Evolutionary conservation across 2,797 vertebrate genomes (phyloP).

Genomic region (Alfaro cultratus): DNA sequence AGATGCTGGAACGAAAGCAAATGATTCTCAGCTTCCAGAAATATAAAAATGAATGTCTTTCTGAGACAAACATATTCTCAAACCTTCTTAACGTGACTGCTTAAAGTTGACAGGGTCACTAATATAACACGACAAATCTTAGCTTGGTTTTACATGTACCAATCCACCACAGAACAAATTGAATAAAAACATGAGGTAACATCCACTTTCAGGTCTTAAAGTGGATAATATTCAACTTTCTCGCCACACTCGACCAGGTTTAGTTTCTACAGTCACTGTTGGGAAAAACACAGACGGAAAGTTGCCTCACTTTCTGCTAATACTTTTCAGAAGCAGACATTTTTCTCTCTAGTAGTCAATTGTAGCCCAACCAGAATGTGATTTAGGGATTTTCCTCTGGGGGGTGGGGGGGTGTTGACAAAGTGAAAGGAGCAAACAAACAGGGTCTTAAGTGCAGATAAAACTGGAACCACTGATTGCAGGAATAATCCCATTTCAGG

Average conservation of each 20-base stretch:
- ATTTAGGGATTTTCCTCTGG: neutral
- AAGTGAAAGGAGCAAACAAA: neutral
- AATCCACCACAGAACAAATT: neutral
- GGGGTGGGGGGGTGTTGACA: neutral
- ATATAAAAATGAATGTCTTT: neutral
- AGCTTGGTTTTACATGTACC: neutral
- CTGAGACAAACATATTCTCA: neutral
- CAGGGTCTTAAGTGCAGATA: neutral
- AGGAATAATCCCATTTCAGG: neutral
- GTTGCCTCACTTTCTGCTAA: neutral
- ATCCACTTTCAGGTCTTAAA: neutral
- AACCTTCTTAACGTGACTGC: neutral
- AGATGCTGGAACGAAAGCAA: neutral
- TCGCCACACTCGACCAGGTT: neutral
- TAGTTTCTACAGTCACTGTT: neutral
- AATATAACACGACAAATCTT: neutral
- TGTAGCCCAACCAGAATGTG: neutral
- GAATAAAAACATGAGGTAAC: neutral
- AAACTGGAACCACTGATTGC: neutral
- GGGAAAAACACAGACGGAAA: neutral
- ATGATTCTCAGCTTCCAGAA: neutral
- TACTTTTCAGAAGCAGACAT: neutral
- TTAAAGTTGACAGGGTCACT: neutral
- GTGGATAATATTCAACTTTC: neutral
- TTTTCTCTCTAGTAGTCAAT: neutral